phyloP scores from a whole-genome alignment of 2,113 vertebrate species.

The Plecotus auritus region DNA sequence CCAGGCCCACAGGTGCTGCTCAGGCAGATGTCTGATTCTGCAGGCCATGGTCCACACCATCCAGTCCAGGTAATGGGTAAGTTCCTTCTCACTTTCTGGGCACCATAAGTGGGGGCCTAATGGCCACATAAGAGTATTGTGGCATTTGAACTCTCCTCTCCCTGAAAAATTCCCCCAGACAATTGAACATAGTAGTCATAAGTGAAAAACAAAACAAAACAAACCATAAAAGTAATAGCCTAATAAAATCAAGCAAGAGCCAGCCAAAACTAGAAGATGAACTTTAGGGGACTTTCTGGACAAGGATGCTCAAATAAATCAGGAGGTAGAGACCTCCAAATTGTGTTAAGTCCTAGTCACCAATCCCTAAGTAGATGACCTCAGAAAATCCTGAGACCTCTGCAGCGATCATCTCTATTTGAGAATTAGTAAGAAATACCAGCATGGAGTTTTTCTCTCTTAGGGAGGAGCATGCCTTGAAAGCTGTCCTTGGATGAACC shows the following conservation, averaged over 20 bases:
- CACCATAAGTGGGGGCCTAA: fast-evolving
- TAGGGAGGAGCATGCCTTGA: not conserved
- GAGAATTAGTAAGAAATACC: not conserved
- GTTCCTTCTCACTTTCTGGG: not conserved
- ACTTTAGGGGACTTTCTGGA: not conserved
- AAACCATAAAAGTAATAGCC: not conserved
- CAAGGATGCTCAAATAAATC: not conserved
- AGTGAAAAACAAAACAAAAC: not conserved
- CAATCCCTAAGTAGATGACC: not conserved
- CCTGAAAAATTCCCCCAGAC: not conserved
- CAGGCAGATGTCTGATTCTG: fast-evolving
- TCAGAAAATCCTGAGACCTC: not conserved
- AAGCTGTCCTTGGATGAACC: fast-evolving
- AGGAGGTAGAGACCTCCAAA: not conserved
- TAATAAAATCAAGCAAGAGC: not conserved
- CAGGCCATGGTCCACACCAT: fast-evolving
- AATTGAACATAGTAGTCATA: not conserved
- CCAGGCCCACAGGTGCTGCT: fast-evolving
- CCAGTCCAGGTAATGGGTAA: not conserved
- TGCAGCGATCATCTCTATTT: not conserved
- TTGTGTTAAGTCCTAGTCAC: not conserved
- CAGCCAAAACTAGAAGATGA: not conserved
- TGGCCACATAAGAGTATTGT: fast-evolving
- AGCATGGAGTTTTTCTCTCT: not conserved
- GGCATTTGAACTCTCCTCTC: not conserved